Conservation (phyloP, 2,888 invertebrate species). For the Hyles lineata region DNA sequence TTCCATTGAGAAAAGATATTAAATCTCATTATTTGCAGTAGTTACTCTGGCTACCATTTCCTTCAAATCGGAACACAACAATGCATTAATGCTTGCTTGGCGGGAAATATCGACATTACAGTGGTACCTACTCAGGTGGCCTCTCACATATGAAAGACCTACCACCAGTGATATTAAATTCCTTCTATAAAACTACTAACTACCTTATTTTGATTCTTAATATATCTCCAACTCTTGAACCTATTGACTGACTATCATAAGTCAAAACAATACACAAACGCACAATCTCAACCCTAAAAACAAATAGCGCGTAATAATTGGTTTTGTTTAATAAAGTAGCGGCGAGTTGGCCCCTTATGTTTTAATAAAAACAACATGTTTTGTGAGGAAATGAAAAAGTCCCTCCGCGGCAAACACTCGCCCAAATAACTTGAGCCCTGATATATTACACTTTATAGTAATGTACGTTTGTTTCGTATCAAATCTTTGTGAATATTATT, state of each 20-base stretch:
- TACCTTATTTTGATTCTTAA: no score
- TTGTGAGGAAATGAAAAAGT: constrained; percentile 64
- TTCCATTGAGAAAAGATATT: no score
- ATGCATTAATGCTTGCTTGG: no score
- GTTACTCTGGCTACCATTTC: no score
- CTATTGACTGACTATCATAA: background rate
- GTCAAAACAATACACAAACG: background rate
- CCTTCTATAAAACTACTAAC: no score
- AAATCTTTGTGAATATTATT: background rate
- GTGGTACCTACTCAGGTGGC: no score
- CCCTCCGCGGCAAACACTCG: constrained; percentile 40
- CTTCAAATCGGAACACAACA: no score
- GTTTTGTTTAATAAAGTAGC: constrained; percentile 37
- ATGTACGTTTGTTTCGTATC: constrained; percentile 7
- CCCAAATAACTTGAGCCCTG: constrained; percentile 29
- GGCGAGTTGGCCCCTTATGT: constrained; percentile 47
- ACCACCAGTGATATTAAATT: no score
- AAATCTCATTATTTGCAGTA: no score
- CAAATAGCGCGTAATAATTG: constrained; percentile 25
- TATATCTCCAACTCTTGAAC: no score
- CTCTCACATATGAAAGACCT: no score
- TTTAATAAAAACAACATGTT: constrained; percentile 64
- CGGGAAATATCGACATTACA: no score
- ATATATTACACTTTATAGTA: constrained; percentile 35
- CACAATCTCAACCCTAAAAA: background rate